phyloP scores from a whole-genome alignment of 2,888 invertebrate genomes.

The Exephanes ischioxanthus region DNA sequence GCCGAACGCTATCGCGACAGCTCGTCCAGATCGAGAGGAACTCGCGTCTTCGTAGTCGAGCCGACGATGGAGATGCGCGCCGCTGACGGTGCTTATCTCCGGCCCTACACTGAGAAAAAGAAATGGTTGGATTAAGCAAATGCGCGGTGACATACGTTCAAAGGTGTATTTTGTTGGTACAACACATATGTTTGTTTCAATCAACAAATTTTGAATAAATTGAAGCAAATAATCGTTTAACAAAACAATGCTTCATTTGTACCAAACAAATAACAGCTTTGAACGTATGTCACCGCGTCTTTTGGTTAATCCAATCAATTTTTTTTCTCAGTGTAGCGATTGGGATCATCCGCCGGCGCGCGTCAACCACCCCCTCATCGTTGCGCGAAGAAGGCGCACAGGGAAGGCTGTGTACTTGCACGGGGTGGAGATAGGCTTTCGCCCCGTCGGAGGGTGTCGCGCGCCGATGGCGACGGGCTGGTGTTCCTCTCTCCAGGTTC shows the following conservation, averaged over 20 bases:
- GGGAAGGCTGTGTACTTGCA: background rate
- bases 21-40: constrained; percentile 5
- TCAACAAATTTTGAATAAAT: too few relatives aligned
- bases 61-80: constrained; percentile 9
- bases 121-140: too few relatives aligned
- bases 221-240: too few relatives aligned
- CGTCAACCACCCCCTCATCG: constrained; percentile 37
- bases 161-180: too few relatives aligned
- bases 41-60: background rate
- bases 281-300: too few relatives aligned
- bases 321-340: too few relatives aligned
- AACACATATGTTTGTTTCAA: too few relatives aligned
- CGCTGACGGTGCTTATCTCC: background rate
- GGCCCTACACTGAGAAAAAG: too few relatives aligned
- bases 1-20: background rate
- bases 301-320: too few relatives aligned
- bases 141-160: too few relatives aligned
- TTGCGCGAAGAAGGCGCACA: constrained; percentile 8
- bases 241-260: too few relatives aligned
- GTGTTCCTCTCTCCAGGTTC: constrained; percentile 23
- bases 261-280: too few relatives aligned
- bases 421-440: background rate
- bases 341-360: background rate
- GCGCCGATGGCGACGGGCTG: constrained; percentile 18
- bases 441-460: constrained; percentile 19